A percentile compares a stretch with the other conserved stretches of the same genome.
These are phyloP conservation scores for Neodon shergylaensis DNA, from an alignment of 2,113 vertebrate genomes.

Conservation along the genomic window DNA sequence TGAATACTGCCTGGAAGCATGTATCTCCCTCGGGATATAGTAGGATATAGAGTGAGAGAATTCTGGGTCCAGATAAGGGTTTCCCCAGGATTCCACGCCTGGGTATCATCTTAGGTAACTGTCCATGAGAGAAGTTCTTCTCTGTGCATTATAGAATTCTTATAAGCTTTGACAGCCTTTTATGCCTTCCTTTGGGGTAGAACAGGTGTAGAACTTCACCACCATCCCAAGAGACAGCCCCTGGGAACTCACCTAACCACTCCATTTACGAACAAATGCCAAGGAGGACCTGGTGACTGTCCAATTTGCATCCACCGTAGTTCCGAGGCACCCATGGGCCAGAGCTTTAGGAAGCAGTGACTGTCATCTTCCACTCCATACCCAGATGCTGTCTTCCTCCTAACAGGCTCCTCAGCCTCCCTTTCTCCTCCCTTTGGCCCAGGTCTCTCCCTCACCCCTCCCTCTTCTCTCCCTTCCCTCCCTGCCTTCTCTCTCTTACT, in stretches of 20 bases:
- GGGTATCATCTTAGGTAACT: not conserved
- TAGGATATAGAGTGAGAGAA: not conserved
- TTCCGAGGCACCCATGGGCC: not conserved
- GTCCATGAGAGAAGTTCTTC: not conserved
- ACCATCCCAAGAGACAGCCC: not conserved
- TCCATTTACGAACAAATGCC: not conserved
- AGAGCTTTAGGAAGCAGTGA: not conserved
- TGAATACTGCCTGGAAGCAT: not conserved
- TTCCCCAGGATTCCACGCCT: not conserved
- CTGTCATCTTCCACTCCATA: not conserved
- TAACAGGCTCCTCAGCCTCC: accelerated
- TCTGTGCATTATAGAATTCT: not conserved
- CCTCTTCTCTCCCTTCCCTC: too few species aligned
- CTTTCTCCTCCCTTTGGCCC: not conserved
- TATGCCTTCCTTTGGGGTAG: not conserved
- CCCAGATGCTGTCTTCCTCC: not conserved
- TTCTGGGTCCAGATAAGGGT: not conserved
- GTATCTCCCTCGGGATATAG: not conserved
- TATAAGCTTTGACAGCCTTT: not conserved
- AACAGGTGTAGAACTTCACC: not conserved
- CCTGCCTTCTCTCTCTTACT: not conserved
- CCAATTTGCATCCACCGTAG: not conserved
- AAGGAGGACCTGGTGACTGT: too few species aligned
- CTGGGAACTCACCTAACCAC: too few species aligned
- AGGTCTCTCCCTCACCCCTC: not conserved